phyloP scores from a whole-genome alignment of 2,797 vertebrate genomes.

The Peromyscus eremicus region DNA sequence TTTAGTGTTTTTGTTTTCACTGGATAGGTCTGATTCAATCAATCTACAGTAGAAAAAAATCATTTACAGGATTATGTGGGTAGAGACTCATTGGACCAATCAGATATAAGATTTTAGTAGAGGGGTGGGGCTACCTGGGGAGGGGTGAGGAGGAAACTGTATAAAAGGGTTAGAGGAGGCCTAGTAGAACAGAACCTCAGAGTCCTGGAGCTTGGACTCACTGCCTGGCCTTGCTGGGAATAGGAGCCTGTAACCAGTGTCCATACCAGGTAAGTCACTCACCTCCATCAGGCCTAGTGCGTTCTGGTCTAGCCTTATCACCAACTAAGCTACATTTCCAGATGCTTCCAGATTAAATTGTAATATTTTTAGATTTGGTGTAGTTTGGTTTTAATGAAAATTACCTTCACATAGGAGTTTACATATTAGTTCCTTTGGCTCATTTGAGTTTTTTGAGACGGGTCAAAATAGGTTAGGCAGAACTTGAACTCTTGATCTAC shows the following conservation, averaged over 20 bases:
- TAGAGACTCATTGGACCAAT: neutral
- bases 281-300: neutral
- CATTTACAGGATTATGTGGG: neutral
- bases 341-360: neutral
- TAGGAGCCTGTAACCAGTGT: neutral
- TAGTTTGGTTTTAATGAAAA: neutral
- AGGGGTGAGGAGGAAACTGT: neutral
- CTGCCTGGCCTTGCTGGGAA: neutral
- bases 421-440: neutral
- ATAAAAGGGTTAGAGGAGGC: neutral
- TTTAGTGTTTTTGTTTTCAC: neutral
- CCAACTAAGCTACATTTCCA: neutral
- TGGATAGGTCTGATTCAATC: neutral
- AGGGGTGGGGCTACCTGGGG: neutral
- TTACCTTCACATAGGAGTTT: neutral
- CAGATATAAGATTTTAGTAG: neutral
- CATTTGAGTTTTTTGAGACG: neutral
- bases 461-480: neutral
- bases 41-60: neutral
- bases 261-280: neutral
- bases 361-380: neutral
- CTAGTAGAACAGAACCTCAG: too few species aligned
- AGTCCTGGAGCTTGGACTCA: neutral
- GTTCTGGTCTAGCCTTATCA: neutral
- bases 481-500: neutral